Conservation (phyloP, 2,888 invertebrate species). For the Ischnura elegans region DNA sequence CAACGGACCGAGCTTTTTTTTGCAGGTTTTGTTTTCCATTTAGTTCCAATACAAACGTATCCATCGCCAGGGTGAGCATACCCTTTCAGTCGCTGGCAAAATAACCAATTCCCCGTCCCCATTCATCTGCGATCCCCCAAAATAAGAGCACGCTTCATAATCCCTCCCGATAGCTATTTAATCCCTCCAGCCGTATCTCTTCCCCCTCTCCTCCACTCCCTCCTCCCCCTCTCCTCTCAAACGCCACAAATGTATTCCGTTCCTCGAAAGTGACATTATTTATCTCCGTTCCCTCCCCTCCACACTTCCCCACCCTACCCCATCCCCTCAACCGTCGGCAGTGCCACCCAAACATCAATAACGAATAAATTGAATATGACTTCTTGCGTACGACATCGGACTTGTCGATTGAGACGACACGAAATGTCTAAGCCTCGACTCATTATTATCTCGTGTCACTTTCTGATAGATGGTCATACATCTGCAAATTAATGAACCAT, state of each 20-base stretch:
- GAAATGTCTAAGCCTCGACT: background rate
- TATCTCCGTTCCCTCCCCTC: conserved; percentile 28
- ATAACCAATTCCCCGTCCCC: conserved; percentile 49
- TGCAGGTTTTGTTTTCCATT: too few relatives aligned
- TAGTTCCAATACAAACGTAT: background rate
- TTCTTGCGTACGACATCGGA: background rate
- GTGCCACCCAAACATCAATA: conserved; percentile 43
- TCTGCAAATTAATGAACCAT: background rate
- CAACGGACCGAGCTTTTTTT: too few relatives aligned
- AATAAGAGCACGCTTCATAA: conserved; percentile 41
- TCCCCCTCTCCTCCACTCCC: background rate
- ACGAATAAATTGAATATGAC: conserved; percentile 35
- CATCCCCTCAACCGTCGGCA: background rate
- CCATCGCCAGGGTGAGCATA: background rate
- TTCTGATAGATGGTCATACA: background rate
- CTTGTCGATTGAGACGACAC: conserved; percentile 16
- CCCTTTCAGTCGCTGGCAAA: background rate
- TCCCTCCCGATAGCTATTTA: conserved; percentile 51
- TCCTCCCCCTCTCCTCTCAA: background rate
- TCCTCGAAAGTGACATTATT: conserved; percentile 23
- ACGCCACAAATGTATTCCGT: conserved; percentile 38
- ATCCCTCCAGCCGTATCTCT: background rate
- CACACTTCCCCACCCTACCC: background rate
- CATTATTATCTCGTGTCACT: background rate
- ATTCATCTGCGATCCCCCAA: conserved; percentile 52